These are phyloP conservation scores for Oxyteleia sp. DNA, from an alignment of 2,888 invertebrate genomes.

Conservation along the genomic window DNA sequence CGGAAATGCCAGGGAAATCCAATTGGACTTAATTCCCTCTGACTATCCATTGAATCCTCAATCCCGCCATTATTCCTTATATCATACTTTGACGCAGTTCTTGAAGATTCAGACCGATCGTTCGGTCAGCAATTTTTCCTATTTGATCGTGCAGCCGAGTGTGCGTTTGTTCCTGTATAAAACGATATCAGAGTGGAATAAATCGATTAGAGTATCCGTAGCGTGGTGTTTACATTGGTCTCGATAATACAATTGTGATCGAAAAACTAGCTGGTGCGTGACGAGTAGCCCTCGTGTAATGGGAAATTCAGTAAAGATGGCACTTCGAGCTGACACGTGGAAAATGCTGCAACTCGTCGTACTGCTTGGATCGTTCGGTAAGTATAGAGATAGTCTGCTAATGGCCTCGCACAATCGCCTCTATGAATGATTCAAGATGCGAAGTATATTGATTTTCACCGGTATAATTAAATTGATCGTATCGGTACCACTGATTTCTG, in stretches of 20 bases:
- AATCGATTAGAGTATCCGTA: slow-evolving; percentile 52
- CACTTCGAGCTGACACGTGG: slow-evolving; percentile 49
- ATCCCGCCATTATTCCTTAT: too few species aligned
- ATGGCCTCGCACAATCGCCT: slow-evolving; percentile 1
- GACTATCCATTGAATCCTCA: too few species aligned
- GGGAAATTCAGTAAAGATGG: slow-evolving; percentile 52
- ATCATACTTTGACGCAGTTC: too few species aligned
- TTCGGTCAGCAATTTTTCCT: slow-evolving; percentile 43
- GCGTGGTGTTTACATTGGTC: slow-evolving; percentile 58
- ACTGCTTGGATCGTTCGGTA: slow-evolving; percentile 51
- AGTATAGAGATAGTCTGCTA: slow-evolving; percentile 41
- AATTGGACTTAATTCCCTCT: too few species aligned
- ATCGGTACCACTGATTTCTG: too few species aligned
- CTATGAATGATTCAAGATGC: not conserved
- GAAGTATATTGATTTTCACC: not conserved
- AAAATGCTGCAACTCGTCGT: slow-evolving; percentile 36
- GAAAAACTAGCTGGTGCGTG: slow-evolving; percentile 62
- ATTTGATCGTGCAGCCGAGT: slow-evolving; percentile 62
- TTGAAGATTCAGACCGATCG: too few species aligned
- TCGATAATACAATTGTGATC: slow-evolving; percentile 58
- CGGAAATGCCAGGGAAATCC: slow-evolving; percentile 19
- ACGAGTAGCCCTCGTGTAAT: slow-evolving; percentile 55
- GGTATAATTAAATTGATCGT: too few species aligned
- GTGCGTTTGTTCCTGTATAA: slow-evolving; percentile 47
- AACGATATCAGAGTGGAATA: slow-evolving; percentile 57